Evolutionary conservation across 2,888 invertebrate genomes (phyloP).

Genomic region (Endotricha flammealis): DNA sequence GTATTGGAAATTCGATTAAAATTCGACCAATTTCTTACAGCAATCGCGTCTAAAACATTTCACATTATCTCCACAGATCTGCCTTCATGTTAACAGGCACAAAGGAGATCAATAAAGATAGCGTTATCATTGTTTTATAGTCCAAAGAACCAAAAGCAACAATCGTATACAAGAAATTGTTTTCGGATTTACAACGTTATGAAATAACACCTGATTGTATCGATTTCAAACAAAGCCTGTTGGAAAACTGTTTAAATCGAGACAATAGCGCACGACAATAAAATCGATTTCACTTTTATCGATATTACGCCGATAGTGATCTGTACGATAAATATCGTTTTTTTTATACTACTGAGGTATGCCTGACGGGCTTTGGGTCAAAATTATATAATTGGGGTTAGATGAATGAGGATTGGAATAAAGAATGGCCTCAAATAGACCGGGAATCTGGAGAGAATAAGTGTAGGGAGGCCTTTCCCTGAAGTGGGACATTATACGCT

Average conservation of each 20-base stretch:
- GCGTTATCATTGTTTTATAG: constrained; percentile 18
- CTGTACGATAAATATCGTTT: constrained; percentile 47
- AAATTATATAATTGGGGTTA: too few relatives aligned
- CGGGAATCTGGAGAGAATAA: too few relatives aligned
- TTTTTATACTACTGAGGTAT: too few relatives aligned
- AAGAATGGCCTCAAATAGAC: too few relatives aligned
- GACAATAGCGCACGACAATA: constrained; percentile 27
- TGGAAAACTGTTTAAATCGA: constrained; percentile 10
- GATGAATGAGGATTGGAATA: too few relatives aligned
- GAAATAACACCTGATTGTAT: constrained; percentile 1
- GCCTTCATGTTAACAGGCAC: not conserved
- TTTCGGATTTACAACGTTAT: constrained; percentile 1
- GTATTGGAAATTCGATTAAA: too few relatives aligned
- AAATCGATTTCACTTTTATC: constrained; percentile 53
- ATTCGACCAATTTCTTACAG: too few relatives aligned
- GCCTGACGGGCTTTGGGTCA: too few relatives aligned
- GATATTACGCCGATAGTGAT: constrained; percentile 49
- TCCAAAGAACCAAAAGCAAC: constrained; percentile 18
- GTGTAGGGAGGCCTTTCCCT: too few relatives aligned
- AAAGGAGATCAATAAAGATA: constrained; percentile 3
- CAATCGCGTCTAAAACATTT: too few relatives aligned
- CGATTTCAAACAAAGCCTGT: constrained; percentile 11
- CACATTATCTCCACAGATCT: too few relatives aligned
- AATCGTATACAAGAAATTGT: constrained; percentile 12
- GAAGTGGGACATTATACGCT: too few relatives aligned